Base-by-base conservation (phyloP, 2,113 vertebrate species). In the Penelope pileata region DNA sequence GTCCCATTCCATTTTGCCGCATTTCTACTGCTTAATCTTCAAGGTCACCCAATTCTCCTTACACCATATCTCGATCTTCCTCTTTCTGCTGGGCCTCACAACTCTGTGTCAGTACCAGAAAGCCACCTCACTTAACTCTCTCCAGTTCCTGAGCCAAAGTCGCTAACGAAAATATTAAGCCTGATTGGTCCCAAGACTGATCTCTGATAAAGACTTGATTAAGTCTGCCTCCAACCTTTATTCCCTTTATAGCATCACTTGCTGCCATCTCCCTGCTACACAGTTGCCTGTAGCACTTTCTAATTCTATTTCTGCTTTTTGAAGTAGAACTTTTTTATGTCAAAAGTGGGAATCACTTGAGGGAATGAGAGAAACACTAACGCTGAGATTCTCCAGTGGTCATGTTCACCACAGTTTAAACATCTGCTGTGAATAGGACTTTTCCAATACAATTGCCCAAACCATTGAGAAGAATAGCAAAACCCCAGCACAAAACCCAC, bases 11-110 rank as follows among this genome's bases (percentile, higher is more conserved):
- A 72, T 75, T 94, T 89, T 56, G 77, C 56, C 88, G 59, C 43
- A 36, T 72, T 83, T 36, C 67, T 91, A 36, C 58, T 60, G 51
- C 66, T 74, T 75, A 68, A 87, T 93, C 78, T 62, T 90, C 82
- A 90, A 96, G 85, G 78, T 93, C 78, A 91, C 73, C 78, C 53
- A 87, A 72, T 54, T 47, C 80, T 85, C 68, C 68, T 84, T 54
- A 74, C n/a, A 68, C 48, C 32, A 2, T 60, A 95, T 91, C 90
- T 91, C 70, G 66, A 91, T 89, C 69, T 88, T 79, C 62, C 82
- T 89, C 66, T 86, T 84, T 89, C 16, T 14, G 22, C 83, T 58
- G 30, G 66, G 40, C 64, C 81, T 86, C 42, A 73, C 62, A 88
- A 58, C 45, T 92, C 88, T 34, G 18, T 86, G 45, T 93, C 81